Conservation (phyloP, 2,113 vertebrate species). For the Aegithalos caudatus region DNA sequence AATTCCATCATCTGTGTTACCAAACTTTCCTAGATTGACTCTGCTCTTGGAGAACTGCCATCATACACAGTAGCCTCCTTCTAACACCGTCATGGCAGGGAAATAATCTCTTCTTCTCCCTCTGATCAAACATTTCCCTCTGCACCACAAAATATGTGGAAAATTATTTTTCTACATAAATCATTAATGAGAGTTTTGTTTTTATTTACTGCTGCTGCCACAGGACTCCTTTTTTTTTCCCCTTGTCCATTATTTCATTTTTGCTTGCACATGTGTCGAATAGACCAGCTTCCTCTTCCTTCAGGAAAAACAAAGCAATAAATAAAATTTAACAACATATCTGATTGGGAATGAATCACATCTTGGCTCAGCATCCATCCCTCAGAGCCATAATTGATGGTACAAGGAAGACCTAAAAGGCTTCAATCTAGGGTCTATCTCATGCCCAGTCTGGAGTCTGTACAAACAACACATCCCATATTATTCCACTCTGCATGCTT, state of each 20-base stretch:
- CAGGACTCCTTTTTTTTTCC: fast-evolving
- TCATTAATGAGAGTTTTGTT: constrained; percentile 6
- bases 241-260: background rate
- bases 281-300: background rate
- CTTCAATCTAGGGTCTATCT: background rate
- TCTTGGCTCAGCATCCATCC: background rate
- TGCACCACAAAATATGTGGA: background rate
- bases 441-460: background rate
- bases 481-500: background rate
- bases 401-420: background rate
- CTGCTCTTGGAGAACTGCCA: constrained; percentile 37
- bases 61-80: constrained; percentile 8
- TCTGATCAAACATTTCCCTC: constrained; percentile 24
- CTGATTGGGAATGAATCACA: background rate
- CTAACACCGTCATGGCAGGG: background rate
- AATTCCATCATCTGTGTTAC: constrained; percentile 32
- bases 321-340: background rate
- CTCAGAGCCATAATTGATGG: background rate
- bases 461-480: background rate
- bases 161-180: constrained; percentile 19
- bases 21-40: constrained; percentile 46
- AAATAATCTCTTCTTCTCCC: background rate
- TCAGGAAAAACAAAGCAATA: background rate
- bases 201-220: constrained; percentile 15
- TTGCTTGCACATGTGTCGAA: background rate